Evolutionary conservation across 2,113 vertebrate species (phyloP), one percentile per base, ranked within the genome.

Genomic region (Vulpes ferrilata): DNA sequence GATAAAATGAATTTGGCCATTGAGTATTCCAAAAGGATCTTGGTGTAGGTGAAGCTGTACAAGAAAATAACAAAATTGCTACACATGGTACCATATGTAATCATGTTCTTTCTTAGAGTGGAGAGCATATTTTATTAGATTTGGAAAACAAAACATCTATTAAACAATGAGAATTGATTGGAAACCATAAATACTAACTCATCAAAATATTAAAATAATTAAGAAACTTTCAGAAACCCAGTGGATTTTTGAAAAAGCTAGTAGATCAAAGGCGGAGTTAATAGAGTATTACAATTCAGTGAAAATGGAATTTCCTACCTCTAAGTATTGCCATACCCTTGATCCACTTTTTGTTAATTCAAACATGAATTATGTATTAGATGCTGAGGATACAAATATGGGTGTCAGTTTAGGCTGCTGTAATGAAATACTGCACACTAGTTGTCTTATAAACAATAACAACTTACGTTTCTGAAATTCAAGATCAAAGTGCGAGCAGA

Each of bases 1-100:
- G 2, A 67, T 73, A 84, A 79, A n/a, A 96, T 88, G 30, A 90
- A 81, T 90, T 83, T 94, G 84, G 74, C 55, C 48, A 80, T 94
- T 94, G 35, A 65, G 95, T 78, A n/a, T 67, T 86, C 43, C 65
- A 60, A 53, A 94, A 73, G 16, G 22, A 35, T 55, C 73, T 57
- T 74, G 59, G 64, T 35, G 17, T 51, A 92, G 53, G 48, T 89
- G 43, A 93, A 79, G 27, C 35, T 35, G 4, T 67, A 11, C 5
- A 43, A 81, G 60, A 67, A 91, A 93, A 89, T 86, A 80, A 35
- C 12, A 89, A 79, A 86, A 11, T 60, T 64, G 19, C 62, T 82
- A 1, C 5, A 35, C 11, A 5, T 11, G 6, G 9, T 22, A 38
- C 15, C 5, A 8, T 25, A 81, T 19, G 2, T n/a, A 88, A 90